These are phyloP conservation scores for Tachypleus tridentatus DNA, from an alignment of 1,140 invertebrate genomes.

Conservation along the genomic window DNA sequence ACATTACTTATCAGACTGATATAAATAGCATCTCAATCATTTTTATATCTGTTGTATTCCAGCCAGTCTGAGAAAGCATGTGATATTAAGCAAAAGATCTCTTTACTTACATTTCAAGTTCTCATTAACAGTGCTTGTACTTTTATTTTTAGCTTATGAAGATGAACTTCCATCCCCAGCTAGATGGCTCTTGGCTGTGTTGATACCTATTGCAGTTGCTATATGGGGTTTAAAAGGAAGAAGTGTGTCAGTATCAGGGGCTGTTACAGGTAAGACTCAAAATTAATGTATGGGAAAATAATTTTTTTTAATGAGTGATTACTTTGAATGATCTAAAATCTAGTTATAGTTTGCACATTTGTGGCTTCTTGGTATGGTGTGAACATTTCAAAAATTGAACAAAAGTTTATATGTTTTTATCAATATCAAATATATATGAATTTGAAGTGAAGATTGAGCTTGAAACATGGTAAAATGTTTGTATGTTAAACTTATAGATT, in stretches of 20 bases:
- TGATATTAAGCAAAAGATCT: too few species aligned
- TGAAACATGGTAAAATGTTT: too few species aligned
- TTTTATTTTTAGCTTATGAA: too few species aligned
- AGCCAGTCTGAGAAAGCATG: too few species aligned
- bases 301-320: neutral
- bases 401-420: neutral
- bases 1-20: too few species aligned
- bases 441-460: neutral
- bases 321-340: neutral
- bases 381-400: neutral
- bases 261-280: constrained; percentile 9
- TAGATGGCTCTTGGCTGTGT: too few species aligned
- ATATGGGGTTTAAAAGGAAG: constrained; percentile 12
- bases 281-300: neutral
- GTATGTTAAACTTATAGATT: too few species aligned
- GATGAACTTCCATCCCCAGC: too few species aligned
- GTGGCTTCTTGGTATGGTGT: neutral
- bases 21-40: too few species aligned
- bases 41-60: too few species aligned
- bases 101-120: too few species aligned
- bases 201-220: neutral
- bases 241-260: constrained; percentile 12
- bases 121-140: too few species aligned
- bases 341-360: neutral
- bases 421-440: neutral